These are phyloP conservation scores for Drosophila rufa DNA, from an alignment of 1,140 invertebrate species.

Conservation along the genomic window DNA sequence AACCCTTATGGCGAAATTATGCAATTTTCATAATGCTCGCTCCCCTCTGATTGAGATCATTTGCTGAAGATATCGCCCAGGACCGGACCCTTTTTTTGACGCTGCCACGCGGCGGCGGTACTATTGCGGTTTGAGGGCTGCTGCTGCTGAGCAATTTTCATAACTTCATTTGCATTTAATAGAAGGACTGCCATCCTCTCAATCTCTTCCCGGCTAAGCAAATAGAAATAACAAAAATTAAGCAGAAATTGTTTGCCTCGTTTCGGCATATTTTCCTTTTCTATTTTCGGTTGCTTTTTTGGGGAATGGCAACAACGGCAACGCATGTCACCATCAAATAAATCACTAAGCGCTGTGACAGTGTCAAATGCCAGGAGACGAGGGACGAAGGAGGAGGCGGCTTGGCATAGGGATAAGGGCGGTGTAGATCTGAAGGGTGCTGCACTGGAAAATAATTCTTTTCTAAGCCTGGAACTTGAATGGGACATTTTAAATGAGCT, in stretches of 20 bases:
- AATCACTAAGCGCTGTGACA: constrained; percentile 82
- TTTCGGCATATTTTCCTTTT: constrained; percentile 27
- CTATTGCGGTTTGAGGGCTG: constrained; percentile 56
- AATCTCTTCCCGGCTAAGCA: neutral
- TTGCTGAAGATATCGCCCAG: constrained; percentile 54
- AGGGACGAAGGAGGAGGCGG: constrained; percentile 9
- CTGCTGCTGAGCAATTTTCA: constrained; percentile 69
- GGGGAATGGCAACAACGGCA: constrained; percentile 39
- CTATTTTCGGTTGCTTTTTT: constrained; percentile 17
- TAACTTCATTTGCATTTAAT: constrained; percentile 80
- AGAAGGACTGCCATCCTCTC: neutral
- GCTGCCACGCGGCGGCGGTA: constrained; percentile 58
- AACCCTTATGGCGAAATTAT: constrained; percentile 71
- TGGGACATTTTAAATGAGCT: neutral
- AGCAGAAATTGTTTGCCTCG: constrained; percentile 37
- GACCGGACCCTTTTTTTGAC: constrained; percentile 39
- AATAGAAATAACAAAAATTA: constrained; percentile 58
- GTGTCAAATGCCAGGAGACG: constrained; percentile 73
- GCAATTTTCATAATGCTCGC: constrained; percentile 78
- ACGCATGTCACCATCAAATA: constrained; percentile 81
- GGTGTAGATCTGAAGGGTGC: constrained; percentile 19
- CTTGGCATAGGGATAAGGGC: constrained; percentile 3
- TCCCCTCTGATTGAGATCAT: constrained; percentile 70
- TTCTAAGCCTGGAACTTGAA: neutral
- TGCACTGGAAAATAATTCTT: constrained; percentile 7